A percentile compares a stretch with the other conserved stretches of the same genome.
phyloP scores from a whole-genome alignment of 2,113 vertebrate species.

The Ciconia maguari region DNA sequence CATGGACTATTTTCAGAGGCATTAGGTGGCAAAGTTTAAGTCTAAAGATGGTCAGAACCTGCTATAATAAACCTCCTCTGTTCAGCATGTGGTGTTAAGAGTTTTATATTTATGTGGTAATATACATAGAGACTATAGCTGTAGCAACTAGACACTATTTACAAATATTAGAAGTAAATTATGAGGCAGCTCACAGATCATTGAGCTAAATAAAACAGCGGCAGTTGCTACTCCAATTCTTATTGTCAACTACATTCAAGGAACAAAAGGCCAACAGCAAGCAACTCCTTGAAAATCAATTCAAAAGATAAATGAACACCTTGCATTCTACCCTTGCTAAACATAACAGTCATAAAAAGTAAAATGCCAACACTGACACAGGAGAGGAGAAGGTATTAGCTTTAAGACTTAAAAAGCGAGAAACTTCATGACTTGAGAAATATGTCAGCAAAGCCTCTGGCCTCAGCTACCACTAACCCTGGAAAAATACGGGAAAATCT shows the following conservation, averaged over 20 bases:
- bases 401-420: background rate
- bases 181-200: background rate
- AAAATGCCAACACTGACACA: background rate
- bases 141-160: constrained; percentile 59
- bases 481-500: background rate
- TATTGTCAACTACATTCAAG: background rate
- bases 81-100: background rate
- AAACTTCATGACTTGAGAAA: background rate
- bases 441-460: background rate
- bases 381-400: background rate
- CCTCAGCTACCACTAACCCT: background rate
- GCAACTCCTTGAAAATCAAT: background rate
- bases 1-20: constrained; percentile 49
- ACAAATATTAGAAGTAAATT: constrained; percentile 32
- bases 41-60: constrained; percentile 57
- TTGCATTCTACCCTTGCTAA: background rate
- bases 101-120: background rate
- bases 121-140: constrained; percentile 33
- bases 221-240: background rate
- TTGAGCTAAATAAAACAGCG: background rate
- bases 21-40: constrained; percentile 45
- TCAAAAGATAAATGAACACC: background rate
- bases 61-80: constrained; percentile 17
- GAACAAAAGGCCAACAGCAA: background rate
- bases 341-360: background rate